Evolutionary conservation across 2,888 invertebrate species (phyloP).

Genomic region (Habroteleia sp.): DNA sequence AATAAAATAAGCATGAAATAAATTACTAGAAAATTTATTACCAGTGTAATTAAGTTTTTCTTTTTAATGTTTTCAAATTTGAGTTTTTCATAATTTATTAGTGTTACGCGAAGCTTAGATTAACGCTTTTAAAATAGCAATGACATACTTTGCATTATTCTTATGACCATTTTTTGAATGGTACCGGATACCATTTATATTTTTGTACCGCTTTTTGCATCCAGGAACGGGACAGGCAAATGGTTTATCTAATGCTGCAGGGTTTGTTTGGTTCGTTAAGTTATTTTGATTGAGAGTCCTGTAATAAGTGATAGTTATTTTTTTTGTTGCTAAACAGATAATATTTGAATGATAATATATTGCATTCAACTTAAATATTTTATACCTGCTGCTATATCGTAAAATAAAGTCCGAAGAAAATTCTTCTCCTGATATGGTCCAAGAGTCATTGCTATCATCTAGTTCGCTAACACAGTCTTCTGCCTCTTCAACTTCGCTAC

Average conservation of each 20-base stretch:
- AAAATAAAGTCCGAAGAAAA: constrained; percentile 90
- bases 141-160: constrained; percentile 90
- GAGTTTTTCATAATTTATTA: neutral
- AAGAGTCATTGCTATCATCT: constrained; percentile 89
- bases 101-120: too few species aligned
- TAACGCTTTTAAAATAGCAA: too few species aligned
- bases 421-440: constrained; percentile 90
- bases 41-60: too few species aligned
- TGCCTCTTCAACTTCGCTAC: constrained; percentile 88
- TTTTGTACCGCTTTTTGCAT: constrained; percentile 93
- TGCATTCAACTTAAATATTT: neutral
- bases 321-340: too few species aligned
- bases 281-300: constrained; percentile 37
- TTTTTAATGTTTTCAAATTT: too few species aligned
- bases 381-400: constrained; percentile 86
- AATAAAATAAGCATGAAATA: too few species aligned
- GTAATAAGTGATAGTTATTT: neutral
- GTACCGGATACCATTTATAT: constrained; percentile 93
- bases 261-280: constrained; percentile 26
- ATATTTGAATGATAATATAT: too few species aligned
- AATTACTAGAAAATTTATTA: too few species aligned
- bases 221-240: constrained; percentile 93
- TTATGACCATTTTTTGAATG: constrained; percentile 94
- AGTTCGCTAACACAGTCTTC: constrained; percentile 87
- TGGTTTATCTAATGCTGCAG: constrained; percentile 84